Conservation (phyloP, 2,113 vertebrate genomes). For the Eleginops maclovinus region DNA sequence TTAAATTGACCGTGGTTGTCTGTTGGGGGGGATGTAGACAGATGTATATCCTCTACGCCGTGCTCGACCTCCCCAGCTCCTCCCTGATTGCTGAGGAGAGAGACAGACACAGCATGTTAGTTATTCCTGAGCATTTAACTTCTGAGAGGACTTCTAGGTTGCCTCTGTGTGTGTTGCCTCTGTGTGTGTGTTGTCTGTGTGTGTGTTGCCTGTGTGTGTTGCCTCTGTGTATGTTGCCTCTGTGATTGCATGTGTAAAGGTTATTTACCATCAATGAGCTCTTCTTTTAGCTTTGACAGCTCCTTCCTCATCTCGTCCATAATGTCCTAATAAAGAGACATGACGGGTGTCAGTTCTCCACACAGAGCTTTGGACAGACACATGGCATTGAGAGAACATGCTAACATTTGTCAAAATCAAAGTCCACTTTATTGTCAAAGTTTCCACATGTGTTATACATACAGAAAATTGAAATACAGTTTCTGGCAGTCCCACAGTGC, state of each 20-base stretch:
- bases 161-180: no score
- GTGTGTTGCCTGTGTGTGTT: not conserved
- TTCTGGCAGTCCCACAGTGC: no score
- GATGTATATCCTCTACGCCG: constrained; percentile 88
- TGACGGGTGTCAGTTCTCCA: not conserved
- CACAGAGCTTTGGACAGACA: not conserved
- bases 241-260: constrained; percentile 7
- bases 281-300: constrained; percentile 97
- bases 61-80: constrained; percentile 95
- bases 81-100: constrained; percentile 92
- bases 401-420: no score
- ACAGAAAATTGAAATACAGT: no score
- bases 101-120: not conserved
- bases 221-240: not conserved
- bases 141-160: no score
- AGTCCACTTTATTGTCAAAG: no score
- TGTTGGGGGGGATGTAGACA: constrained; percentile 79
- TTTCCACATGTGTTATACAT: no score
- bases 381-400: not conserved
- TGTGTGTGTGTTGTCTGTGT: no score
- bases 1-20: constrained; percentile 78
- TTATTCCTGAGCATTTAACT: no score
- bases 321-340: constrained; percentile 88
- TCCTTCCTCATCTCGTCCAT: constrained; percentile 99
- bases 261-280: constrained; percentile 95